Evolutionary conservation across 2,888 invertebrate genomes (phyloP), one percentile per base, ranked within the genome.

Genomic region (Campoplex nolae): DNA sequence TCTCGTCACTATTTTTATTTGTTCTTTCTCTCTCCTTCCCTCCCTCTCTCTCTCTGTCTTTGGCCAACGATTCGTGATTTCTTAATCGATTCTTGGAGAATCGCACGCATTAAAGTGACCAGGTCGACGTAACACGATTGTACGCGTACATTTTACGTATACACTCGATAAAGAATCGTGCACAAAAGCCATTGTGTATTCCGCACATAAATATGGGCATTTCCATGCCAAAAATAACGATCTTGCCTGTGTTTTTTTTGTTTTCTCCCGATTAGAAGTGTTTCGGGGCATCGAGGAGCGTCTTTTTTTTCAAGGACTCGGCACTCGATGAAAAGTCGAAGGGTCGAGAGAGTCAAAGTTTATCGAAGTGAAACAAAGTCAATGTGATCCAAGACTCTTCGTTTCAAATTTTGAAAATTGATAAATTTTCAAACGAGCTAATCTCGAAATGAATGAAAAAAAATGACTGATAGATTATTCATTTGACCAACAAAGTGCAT

Each of bases 21-120:
- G 9, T 48, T 71, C 38, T 68, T 38, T 23, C 56, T 76, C 48
- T 73, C 65, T 73, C n/a, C 23, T 13, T 84, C 54, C 16, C 54
- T 56, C n/a, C 35, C 67, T 35, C 13, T 84, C 54, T 23, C 54
- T 56, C n/a, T 45, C 67, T 35, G 11, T 51, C 8, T 28, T 62
- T 13, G 28, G 6, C 58, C 45, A 48, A 51, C 13, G 45, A 16
- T 58, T 45, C 42, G 65, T 82, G 85, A 79, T 86, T 86, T 79
- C 79, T 83, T 78, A 83, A 83, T 76, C 78, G 83, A 83, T 79
- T 82, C 73, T 62, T 18, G 42, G 74, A 81, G 51, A 67, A 65
- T 73, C 45, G 45, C 28, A 65, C 54, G 56, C 18, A 73, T 28
- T 23, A 56, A 56, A 56, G 16, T 68, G 18, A 38, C 23, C 78